These are phyloP conservation scores for Ailurus styani DNA, from an alignment of 2,113 vertebrate species.

Conservation along the genomic window DNA sequence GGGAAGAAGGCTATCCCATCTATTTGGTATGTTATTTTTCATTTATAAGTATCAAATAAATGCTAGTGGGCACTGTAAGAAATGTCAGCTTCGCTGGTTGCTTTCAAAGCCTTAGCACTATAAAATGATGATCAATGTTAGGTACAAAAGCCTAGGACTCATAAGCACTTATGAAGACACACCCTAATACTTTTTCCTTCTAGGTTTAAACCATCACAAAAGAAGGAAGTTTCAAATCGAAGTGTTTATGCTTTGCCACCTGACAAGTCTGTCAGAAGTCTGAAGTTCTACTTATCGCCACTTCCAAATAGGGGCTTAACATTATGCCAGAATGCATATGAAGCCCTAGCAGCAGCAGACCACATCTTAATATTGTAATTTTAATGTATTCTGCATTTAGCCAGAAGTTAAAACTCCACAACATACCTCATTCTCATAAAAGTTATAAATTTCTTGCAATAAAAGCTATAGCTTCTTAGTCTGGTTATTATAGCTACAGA, in stretches of 20 bases:
- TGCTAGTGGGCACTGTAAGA: not conserved
- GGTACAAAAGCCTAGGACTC: not conserved
- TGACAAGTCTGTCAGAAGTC: not conserved
- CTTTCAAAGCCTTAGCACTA: not conserved
- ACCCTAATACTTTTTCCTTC: not conserved
- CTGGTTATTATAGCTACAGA: not conserved
- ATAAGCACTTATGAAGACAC: not conserved
- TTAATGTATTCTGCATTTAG: not conserved
- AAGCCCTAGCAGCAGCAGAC: not conserved
- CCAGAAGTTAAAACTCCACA: not conserved
- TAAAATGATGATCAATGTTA: not conserved
- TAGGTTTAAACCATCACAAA: not conserved
- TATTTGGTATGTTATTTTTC: not conserved
- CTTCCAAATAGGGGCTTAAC: not conserved
- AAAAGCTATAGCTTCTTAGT: slow-evolving; percentile 8
- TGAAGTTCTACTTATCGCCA: not conserved
- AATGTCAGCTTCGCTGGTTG: not conserved
- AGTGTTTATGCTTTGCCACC: not conserved
- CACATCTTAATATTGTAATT: not conserved
- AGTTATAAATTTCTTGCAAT: not conserved
- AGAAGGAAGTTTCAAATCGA: not conserved
- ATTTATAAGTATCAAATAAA: not conserved
- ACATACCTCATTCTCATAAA: not conserved
- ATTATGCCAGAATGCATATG: not conserved
- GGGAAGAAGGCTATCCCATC: not conserved